A percentile compares a stretch with the other conserved stretches of the same genome.
These are phyloP conservation scores for Tipula helvola DNA, from an alignment of 2,888 invertebrate species.

Conservation along the genomic window DNA sequence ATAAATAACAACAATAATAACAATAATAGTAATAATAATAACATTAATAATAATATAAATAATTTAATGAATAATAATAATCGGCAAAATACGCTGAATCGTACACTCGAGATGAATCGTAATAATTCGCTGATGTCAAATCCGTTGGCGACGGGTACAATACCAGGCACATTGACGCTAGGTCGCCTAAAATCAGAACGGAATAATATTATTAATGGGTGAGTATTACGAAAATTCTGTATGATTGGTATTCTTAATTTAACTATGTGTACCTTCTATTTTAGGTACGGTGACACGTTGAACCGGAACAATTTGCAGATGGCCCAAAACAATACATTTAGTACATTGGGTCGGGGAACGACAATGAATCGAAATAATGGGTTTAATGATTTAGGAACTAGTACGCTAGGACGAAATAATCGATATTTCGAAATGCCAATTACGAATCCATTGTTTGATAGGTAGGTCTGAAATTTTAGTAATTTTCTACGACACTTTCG, in stretches of 20 bases:
- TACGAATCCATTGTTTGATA: slow-evolving; percentile 49
- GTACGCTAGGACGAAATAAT: slow-evolving; percentile 30
- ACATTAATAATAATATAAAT: slow-evolving; percentile 12
- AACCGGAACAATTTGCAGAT: slow-evolving; percentile 31
- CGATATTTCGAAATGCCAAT: slow-evolving; percentile 47
- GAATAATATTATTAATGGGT: slow-evolving; percentile 34
- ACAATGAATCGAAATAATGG: slow-evolving; percentile 29
- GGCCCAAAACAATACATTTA: slow-evolving; percentile 31
- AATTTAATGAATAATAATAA: slow-evolving; percentile 24
- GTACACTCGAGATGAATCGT: slow-evolving; percentile 34
- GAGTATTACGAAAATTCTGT: not conserved
- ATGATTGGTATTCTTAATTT: not conserved
- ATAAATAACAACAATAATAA: slow-evolving; percentile 21
- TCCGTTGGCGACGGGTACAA: slow-evolving; percentile 28
- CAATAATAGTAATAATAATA: slow-evolving; percentile 14
- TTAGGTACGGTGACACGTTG: slow-evolving; percentile 30
- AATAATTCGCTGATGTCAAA: slow-evolving; percentile 29
- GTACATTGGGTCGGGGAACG: slow-evolving; percentile 31
- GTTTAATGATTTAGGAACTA: slow-evolving; percentile 30
- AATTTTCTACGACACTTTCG: not conserved
- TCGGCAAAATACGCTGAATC: slow-evolving; percentile 34
- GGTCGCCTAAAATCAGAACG: slow-evolving; percentile 34
- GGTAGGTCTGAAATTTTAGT: slow-evolving; percentile 30
- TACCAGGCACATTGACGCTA: slow-evolving; percentile 32
- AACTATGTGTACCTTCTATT: not conserved